A percentile compares a stretch with the other conserved stretches of the same genome.
Evolutionary conservation across 2,113 vertebrate genomes (phyloP).

Genomic region (Myanophis thanlyinensis): DNA sequence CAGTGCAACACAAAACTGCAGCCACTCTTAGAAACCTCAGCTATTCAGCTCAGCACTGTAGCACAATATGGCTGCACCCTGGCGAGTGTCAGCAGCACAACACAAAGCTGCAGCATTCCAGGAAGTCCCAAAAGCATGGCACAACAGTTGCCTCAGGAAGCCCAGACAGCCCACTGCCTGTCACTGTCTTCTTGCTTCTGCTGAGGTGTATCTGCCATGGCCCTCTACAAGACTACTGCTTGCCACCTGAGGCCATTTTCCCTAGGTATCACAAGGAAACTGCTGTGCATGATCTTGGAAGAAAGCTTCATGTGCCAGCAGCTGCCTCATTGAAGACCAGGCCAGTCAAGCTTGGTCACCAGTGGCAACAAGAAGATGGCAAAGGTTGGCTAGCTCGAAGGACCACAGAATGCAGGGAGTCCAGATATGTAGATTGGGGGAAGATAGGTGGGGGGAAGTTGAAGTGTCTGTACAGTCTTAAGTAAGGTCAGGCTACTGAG

Average conservation of each 20-base stretch:
- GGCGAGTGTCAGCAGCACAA: background rate
- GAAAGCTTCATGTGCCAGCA: background rate
- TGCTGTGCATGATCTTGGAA: background rate
- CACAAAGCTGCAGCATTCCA: background rate
- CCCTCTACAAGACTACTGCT: background rate
- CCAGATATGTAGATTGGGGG: background rate
- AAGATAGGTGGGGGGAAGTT: background rate
- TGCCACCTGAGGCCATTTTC: background rate
- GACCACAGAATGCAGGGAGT: background rate
- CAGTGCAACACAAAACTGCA: background rate
- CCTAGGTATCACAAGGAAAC: background rate
- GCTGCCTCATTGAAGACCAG: background rate
- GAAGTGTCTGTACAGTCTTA: background rate
- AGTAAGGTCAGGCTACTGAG: background rate
- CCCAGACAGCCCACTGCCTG: background rate
- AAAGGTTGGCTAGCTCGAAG: background rate
- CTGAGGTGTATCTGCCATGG: background rate
- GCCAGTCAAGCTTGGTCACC: background rate
- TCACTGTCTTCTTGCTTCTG: background rate
- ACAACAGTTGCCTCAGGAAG: background rate
- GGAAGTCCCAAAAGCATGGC: background rate
- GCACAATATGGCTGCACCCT: too few relatives aligned
- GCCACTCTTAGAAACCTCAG: background rate
- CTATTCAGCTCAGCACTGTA: too few relatives aligned
- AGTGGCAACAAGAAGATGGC: background rate